Percentiles rank a stretch among this genome's conserved stretches.
phyloP scores from a whole-genome alignment of 1,140 invertebrate species.

The Drosophila ananassae region DNA sequence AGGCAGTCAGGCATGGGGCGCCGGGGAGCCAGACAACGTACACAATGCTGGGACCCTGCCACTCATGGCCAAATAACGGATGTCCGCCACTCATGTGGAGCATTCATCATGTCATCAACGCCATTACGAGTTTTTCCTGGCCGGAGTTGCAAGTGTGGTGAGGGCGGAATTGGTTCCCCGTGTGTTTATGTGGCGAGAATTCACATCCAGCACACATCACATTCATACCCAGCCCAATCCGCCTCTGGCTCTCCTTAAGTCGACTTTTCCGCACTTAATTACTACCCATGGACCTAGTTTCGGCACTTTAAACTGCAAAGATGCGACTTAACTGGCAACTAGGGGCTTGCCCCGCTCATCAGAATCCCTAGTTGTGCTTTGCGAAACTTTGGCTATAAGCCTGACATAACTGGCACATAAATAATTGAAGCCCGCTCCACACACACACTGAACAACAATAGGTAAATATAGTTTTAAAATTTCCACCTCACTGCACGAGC shows the following conservation, averaged over 20 bases:
- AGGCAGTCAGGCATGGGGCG: not conserved
- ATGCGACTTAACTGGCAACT: constrained; percentile 46
- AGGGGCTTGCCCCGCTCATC: constrained; percentile 23
- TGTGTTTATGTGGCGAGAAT: constrained; percentile 35
- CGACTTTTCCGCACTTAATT: constrained; percentile 42
- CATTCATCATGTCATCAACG: constrained; percentile 64
- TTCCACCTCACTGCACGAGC: constrained; percentile 21
- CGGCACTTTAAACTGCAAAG: constrained; percentile 18
- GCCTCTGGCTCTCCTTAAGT: constrained; percentile 8
- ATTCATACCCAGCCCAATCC: constrained; percentile 6
- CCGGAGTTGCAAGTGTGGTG: constrained; percentile 9
- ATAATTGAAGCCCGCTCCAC: constrained; percentile 42
- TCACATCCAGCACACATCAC: too few relatives aligned
- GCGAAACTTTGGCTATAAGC: constrained; percentile 56
- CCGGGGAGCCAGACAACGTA: constrained; percentile 1
- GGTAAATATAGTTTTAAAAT: constrained; percentile 63
- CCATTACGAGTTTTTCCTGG: constrained; percentile 54
- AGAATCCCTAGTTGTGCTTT: not conserved
- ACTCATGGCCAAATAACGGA: constrained; percentile 49
- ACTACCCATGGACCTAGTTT: constrained; percentile 11
- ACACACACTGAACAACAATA: constrained; percentile 23
- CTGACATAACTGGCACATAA: constrained; percentile 42
- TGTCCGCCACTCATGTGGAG: constrained; percentile 54
- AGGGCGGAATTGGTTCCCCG: not conserved
- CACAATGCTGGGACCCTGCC: constrained; percentile 30